phyloP scores from a whole-genome alignment of 2,888 invertebrate genomes.

The Drosophila acutilabella region DNA sequence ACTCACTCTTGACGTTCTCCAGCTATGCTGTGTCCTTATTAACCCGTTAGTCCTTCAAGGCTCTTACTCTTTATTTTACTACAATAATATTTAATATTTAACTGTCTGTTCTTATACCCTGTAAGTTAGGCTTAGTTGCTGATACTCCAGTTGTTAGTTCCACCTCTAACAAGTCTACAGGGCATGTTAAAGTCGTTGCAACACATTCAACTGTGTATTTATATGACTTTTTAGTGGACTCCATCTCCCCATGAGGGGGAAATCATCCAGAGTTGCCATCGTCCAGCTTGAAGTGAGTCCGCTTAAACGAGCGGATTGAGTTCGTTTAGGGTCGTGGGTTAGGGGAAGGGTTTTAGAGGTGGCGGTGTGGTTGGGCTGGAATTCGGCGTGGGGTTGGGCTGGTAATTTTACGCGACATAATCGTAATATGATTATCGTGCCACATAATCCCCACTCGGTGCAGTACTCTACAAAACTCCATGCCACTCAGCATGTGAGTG shows the following conservation, averaged over 20 bases:
- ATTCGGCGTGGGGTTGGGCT: slow-evolving; percentile 20
- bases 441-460: slow-evolving; percentile 63
- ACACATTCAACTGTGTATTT: background rate
- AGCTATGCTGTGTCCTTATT: slow-evolving; percentile 2
- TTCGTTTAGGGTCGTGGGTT: background rate
- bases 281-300: slow-evolving; percentile 34
- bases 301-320: slow-evolving; percentile 27
- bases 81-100: slow-evolving; percentile 47
- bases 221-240: slow-evolving; percentile 4
- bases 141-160: background rate
- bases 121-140: background rate
- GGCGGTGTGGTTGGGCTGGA: background rate
- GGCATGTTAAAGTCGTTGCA: background rate
- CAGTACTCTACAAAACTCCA: slow-evolving; percentile 13
- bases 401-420: slow-evolving; percentile 77
- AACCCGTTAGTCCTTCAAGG: slow-evolving; percentile 16
- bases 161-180: background rate
- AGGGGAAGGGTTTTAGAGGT: background rate
- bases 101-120: slow-evolving; percentile 25
- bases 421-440: slow-evolving; percentile 78
- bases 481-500: background rate
- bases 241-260: background rate
- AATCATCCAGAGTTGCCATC: slow-evolving; percentile 14
- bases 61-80: slow-evolving; percentile 19
- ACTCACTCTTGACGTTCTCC: background rate